Evolutionary conservation across 2,113 vertebrate species (phyloP).

Genomic region (Xenus cinereus): DNA sequence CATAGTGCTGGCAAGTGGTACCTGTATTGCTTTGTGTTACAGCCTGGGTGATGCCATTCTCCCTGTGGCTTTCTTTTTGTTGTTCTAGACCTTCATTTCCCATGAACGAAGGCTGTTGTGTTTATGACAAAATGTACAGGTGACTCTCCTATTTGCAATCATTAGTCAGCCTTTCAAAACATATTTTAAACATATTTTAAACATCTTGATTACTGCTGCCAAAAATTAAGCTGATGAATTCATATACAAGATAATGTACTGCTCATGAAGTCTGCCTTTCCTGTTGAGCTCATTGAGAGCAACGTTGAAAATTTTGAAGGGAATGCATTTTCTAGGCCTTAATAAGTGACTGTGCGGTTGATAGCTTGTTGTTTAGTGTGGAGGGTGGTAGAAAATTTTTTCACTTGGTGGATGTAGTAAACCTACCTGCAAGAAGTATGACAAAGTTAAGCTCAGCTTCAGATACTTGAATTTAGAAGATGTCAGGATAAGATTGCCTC

Average conservation of each 20-base stretch:
- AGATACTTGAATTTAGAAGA: background rate
- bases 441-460: background rate
- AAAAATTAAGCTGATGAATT: background rate
- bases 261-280: background rate
- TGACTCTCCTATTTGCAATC: background rate
- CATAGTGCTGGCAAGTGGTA: background rate
- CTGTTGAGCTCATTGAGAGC: background rate
- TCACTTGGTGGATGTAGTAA: background rate
- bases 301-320: background rate
- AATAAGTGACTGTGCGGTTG: background rate
- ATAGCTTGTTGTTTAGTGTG: background rate
- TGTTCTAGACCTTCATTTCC: background rate
- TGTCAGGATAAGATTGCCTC: background rate
- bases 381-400: background rate
- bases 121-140: background rate
- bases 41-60: background rate
- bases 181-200: background rate
- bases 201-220: background rate
- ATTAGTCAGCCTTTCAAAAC: background rate
- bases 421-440: background rate
- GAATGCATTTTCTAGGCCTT: background rate
- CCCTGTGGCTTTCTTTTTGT: background rate
- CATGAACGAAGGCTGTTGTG: background rate
- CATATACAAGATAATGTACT: background rate
- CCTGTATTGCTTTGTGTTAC: background rate